These are phyloP conservation scores for Metopolophium dirhodum DNA, from an alignment of 1,140 invertebrate genomes.

Conservation along the genomic window DNA sequence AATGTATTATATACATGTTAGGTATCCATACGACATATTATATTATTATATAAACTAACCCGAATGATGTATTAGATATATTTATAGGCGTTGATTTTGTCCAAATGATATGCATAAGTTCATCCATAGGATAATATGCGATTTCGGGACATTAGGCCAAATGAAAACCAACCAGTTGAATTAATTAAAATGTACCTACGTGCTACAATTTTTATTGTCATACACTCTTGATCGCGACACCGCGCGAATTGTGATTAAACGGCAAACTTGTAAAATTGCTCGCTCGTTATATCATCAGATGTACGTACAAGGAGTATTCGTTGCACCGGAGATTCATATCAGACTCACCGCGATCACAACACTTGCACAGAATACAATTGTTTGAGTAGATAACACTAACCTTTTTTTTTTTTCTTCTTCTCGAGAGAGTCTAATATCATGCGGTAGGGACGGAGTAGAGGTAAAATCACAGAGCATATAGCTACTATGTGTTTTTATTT, in stretches of 20 bases:
- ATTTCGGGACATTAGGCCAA: too few species aligned
- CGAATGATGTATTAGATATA: too few species aligned
- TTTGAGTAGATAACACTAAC: not conserved
- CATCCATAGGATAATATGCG: too few species aligned
- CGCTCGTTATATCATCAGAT: not conserved
- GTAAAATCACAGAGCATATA: not conserved
- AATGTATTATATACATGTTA: too few species aligned
- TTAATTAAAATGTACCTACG: too few species aligned
- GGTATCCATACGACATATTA: too few species aligned
- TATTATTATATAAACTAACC: too few species aligned
- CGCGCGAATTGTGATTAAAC: not conserved
- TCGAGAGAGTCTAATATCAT: not conserved
- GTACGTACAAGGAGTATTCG: not conserved
- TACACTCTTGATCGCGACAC: not conserved
- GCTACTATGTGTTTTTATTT: too few species aligned
- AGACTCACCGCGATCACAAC: not conserved
- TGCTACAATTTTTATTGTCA: not conserved
- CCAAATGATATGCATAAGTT: too few species aligned
- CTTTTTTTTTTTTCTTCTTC: not conserved
- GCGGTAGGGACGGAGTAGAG: not conserved
- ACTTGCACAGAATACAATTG: not conserved
- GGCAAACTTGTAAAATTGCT: not conserved
- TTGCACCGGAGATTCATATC: not conserved
- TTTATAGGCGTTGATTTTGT: too few species aligned
- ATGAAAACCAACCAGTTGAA: too few species aligned